These are phyloP conservation scores for Glyphotaelius pellucidus DNA, from an alignment of 2,888 invertebrate genomes.

Conservation along the genomic window DNA sequence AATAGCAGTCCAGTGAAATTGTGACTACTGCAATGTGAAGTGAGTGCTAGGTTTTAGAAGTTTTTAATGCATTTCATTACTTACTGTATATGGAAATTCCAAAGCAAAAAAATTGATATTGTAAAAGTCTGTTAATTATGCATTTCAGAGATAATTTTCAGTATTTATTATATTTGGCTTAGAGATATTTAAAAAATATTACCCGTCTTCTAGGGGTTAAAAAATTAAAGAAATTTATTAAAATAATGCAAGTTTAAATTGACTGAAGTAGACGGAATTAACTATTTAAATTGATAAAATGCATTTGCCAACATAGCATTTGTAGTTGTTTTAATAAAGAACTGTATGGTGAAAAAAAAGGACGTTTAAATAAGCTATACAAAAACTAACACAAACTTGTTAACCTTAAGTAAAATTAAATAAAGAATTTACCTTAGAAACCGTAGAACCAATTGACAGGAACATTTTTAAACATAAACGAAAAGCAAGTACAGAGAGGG, in stretches of 20 bases:
- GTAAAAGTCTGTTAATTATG: too few relatives aligned
- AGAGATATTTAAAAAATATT: too few relatives aligned
- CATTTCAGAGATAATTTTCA: too few relatives aligned
- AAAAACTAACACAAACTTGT: neutral
- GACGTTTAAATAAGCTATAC: neutral
- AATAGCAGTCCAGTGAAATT: too few relatives aligned
- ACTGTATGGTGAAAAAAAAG: neutral
- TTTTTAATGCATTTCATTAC: too few relatives aligned
- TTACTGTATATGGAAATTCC: too few relatives aligned
- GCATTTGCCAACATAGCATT: neutral
- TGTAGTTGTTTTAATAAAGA: neutral
- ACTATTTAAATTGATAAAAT: neutral
- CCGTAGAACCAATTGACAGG: constrained; percentile 15
- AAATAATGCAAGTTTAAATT: neutral
- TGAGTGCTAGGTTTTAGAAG: too few relatives aligned
- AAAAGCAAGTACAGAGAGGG: neutral
- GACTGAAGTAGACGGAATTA: neutral
- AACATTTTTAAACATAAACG: constrained; percentile 6
- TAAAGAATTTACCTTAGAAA: constrained; percentile 24
- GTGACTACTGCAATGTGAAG: too few relatives aligned
- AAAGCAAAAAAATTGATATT: too few relatives aligned
- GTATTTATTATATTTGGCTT: too few relatives aligned
- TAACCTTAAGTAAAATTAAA: neutral
- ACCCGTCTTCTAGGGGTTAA: neutral
- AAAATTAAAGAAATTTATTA: neutral